Evolutionary conservation across 1,140 invertebrate species (phyloP).

Genomic region (Macrobrachium rosenbergii): DNA sequence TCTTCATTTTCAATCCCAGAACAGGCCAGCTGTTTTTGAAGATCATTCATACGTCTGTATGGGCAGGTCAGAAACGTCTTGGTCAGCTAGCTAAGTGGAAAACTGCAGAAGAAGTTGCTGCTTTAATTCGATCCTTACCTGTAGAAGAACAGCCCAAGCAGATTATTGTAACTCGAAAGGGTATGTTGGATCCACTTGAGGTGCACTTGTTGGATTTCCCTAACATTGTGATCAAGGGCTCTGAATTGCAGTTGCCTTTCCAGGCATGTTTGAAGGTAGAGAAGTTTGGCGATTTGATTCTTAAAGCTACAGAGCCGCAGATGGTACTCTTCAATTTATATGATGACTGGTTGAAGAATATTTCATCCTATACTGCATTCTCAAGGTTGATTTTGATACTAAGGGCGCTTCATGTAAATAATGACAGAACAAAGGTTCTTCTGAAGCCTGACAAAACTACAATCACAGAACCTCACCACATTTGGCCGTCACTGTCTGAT

Average conservation of each 20-base stretch:
- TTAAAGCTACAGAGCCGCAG: constrained; percentile 99
- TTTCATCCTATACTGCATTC: constrained; percentile 96
- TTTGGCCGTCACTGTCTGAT: constrained; percentile 97
- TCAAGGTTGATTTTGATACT: constrained; percentile 97
- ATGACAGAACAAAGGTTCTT: constrained; percentile 98
- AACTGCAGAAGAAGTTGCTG: constrained; percentile 99
- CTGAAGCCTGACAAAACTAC: constrained; percentile 99
- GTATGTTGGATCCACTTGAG: constrained; percentile 99
- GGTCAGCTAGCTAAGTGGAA: constrained; percentile 99
- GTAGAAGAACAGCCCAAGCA: constrained; percentile 99
- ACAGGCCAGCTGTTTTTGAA: constrained; percentile 99
- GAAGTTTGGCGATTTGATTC: constrained; percentile 98
- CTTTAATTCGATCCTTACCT: constrained; percentile 96
- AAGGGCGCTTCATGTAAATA: constrained; percentile 97
- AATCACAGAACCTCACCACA: constrained; percentile 98
- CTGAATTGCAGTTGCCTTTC: constrained; percentile 98
- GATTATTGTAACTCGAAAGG: constrained; percentile 99
- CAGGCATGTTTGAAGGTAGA: constrained; percentile 99
- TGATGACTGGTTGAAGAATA: constrained; percentile 99
- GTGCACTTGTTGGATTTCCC: constrained; percentile 99
- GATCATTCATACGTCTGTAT: constrained; percentile 99
- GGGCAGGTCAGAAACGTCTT: constrained; percentile 97
- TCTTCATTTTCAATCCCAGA: constrained; percentile 99
- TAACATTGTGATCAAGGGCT: constrained; percentile 99
- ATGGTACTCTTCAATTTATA: constrained; percentile 99